Evolutionary conservation across 2,797 vertebrate species (phyloP).

Genomic region (Cyprinodon diabolis): DNA sequence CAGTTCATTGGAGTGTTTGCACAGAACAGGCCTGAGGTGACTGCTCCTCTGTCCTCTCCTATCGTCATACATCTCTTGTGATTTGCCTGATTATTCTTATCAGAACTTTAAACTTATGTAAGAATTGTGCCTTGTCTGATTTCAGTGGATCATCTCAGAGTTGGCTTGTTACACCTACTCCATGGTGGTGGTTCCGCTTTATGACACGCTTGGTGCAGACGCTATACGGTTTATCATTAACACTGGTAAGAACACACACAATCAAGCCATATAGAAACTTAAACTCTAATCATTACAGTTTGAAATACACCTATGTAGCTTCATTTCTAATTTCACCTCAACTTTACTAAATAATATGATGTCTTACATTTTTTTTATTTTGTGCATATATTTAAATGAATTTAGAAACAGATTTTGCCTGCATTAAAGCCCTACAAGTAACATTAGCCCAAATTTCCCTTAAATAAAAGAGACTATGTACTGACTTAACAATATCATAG

Average conservation of each 20-base stretch:
- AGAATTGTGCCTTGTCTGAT: slow-evolving; percentile 12
- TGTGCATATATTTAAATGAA: background rate
- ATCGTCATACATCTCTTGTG: background rate
- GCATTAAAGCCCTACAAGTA: background rate
- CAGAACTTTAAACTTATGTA: background rate
- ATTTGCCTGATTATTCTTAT: background rate
- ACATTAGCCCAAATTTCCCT: background rate
- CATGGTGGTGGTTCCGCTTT: slow-evolving; percentile 97
- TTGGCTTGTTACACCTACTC: slow-evolving; percentile 98
- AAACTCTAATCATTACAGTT: too few species aligned
- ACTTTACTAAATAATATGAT: background rate
- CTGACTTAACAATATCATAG: background rate
- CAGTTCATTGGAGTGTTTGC: slow-evolving; percentile 98
- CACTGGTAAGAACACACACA: slow-evolving; percentile 82
- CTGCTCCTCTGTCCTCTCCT: background rate
- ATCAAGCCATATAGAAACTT: too few species aligned
- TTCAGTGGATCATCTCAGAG: slow-evolving; percentile 97
- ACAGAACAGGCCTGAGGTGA: slow-evolving; percentile 97
- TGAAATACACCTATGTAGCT: too few species aligned
- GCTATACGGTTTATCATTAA: slow-evolving; percentile 96
- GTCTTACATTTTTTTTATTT: background rate
- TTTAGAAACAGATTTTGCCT: background rate
- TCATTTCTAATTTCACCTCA: background rate
- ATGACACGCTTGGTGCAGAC: slow-evolving; percentile 94
- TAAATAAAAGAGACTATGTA: background rate